These are phyloP conservation scores for Cephus cinctus DNA, from an alignment of 1,140 invertebrate species.

Conservation along the genomic window DNA sequence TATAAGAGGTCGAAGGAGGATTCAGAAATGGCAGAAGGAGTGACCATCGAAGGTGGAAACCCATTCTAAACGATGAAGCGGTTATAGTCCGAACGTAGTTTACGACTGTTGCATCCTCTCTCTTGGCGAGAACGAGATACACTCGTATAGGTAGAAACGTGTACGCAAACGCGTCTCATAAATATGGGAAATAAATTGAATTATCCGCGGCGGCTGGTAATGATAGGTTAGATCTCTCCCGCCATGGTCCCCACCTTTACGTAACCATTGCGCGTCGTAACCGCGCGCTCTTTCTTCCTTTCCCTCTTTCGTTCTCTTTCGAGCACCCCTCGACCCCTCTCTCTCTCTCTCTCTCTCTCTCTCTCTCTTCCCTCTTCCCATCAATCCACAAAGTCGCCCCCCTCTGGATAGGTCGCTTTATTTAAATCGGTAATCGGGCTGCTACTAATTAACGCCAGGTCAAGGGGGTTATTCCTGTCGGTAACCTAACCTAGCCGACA, in stretches of 20 bases:
- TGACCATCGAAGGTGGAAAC: too few relatives aligned
- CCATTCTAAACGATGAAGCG: too few relatives aligned
- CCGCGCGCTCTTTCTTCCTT: too few relatives aligned
- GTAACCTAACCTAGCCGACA: conserved; percentile 4
- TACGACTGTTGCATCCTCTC: too few relatives aligned
- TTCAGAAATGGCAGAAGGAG: too few relatives aligned
- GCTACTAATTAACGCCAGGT: conserved; percentile 17
- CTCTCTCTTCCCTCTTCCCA: background rate
- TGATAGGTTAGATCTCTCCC: conserved; percentile 22
- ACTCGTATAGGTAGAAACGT: background rate
- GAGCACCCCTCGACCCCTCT: background rate
- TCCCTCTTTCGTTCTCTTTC: conserved; percentile 7
- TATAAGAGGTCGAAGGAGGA: too few relatives aligned
- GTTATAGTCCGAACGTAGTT: too few relatives aligned
- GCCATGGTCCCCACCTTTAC: conserved; percentile 1
- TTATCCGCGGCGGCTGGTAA: conserved; percentile 25
- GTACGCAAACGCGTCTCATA: conserved; percentile 17
- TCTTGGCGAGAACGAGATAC: conserved; percentile 5
- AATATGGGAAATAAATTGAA: conserved; percentile 35
- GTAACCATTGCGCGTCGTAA: background rate
- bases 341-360: background rate
- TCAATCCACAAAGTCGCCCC: background rate
- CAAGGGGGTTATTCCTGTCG: conserved; percentile 7
- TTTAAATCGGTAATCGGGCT: conserved; percentile 11
- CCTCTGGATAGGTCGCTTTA: conserved; percentile 8